A percentile compares a stretch with the other conserved stretches of the same genome.
These are phyloP conservation scores for Dryococelus australis DNA, from an alignment of 2,888 invertebrate species.

Conservation along the genomic window DNA sequence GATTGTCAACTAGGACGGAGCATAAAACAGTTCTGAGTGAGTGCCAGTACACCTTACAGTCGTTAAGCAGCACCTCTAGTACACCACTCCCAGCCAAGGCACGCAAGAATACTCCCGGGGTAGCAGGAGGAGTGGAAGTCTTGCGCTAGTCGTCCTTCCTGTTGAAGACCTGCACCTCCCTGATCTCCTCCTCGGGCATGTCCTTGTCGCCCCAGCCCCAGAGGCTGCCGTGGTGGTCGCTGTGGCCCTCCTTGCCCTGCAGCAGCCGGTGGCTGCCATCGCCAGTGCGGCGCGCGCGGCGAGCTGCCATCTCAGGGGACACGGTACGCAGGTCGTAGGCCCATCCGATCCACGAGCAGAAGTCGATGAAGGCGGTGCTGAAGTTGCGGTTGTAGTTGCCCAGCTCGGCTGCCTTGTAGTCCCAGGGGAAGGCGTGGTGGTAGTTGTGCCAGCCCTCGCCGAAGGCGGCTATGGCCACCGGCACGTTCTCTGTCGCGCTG, in stretches of 20 bases:
- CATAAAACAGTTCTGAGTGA: no score
- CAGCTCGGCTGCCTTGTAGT: slow-evolving; percentile 90
- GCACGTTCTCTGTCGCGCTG: slow-evolving; percentile 78
- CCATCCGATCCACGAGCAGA: slow-evolving; percentile 59
- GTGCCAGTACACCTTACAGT: no score
- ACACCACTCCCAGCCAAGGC: no score
- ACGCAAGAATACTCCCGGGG: neutral
- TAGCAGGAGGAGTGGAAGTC: neutral
- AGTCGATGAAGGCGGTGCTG: slow-evolving; percentile 66
- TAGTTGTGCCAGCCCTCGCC: slow-evolving; percentile 96
- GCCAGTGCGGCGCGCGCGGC: slow-evolving; percentile 75
- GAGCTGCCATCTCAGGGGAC: slow-evolving; percentile 71
- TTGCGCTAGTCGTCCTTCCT: neutral
- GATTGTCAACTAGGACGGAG: no score
- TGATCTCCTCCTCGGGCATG: slow-evolving; percentile 72
- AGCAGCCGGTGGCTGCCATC: slow-evolving; percentile 63
- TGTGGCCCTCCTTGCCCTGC: neutral
- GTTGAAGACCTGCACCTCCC: neutral
- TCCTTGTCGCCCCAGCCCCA: slow-evolving; percentile 89
- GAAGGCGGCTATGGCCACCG: slow-evolving; percentile 75
- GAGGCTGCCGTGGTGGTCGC: slow-evolving; percentile 62
- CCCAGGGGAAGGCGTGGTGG: slow-evolving; percentile 93
- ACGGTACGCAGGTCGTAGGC: slow-evolving; percentile 67
- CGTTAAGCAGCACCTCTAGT: no score
- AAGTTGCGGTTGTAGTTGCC: slow-evolving; percentile 64